Evolutionary conservation across 2,113 vertebrate genomes (phyloP), one percentile per base, ranked within the genome.

Genomic region (Platichthys stellatus): DNA sequence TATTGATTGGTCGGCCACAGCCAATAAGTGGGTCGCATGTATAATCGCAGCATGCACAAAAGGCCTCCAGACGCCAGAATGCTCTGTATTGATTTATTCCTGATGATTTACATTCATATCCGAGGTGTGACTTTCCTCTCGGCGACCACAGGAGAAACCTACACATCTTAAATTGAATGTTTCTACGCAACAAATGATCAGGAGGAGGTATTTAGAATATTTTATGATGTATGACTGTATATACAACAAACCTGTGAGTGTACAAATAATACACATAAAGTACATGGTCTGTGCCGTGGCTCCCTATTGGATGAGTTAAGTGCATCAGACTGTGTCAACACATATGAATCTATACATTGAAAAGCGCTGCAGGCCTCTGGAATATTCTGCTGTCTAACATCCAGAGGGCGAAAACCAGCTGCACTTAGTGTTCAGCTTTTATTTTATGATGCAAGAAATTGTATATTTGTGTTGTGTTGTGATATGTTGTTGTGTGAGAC

Each of bases 1-100:
- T 73, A 91, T 89, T 74, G 89, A 90, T 84, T 24, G 57, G 45
- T 12, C 9, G 45, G 40, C 60, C 6, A 14, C 60, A 43, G 75
- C 67, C 59, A 73, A 66, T 68, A 26, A 18, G 51, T 72, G 47
- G 47, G 69, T 57, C 51, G 65, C 11, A 9, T 35, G 3, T 74
- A 67, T 57, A 68, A 69, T 74, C 74, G 24, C n/a, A 11, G 69
- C 54, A 1, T 58, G 66, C 60, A 40, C 66, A 18, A 61, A 23
- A 0, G 18, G 18, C 59, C 51, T 57, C 13, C 26, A 73, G 24
- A 53, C 24, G 80, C 49, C 73, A 63, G 82, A 38, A 81, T 60
- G 73, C 74, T 78, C 65, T 3, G 4, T 71, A 89, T 86, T 69
- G 87, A 89, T 84, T 81, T 11, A 21, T 79, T 89, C 20, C 60